Base-by-base conservation (phyloP, 23 tunicate genomes). In the Trididemnum miniatum region DNA sequence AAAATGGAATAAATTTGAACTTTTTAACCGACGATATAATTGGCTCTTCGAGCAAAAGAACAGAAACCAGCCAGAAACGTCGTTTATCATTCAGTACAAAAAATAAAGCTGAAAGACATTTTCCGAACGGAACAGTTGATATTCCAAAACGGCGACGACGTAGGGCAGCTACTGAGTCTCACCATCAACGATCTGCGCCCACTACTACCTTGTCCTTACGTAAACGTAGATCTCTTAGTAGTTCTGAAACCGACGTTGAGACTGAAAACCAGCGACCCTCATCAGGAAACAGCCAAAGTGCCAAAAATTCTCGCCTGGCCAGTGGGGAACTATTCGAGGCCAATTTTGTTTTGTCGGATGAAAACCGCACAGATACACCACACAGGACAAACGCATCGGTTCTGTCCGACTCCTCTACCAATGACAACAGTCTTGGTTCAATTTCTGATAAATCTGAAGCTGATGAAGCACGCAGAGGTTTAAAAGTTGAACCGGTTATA, bases 221-320 rank as follows among this genome's bases (percentile, higher is more conserved):
- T n/a, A 62, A 62, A 24, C 67, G 67, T 12, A 12, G 57, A 18
- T 62, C 29, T 3, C 67, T 12, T 24, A 20, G 28, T 26, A 62
- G 67, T 62, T 20, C 67, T n/a, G 67, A 62, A 62, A 20, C 38
- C 38, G 38, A 67, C 75, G 2, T 31, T 38, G 75, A 67, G 9
- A 33, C 75, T 33, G 75, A 67, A 22, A 67, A 67, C 38, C 75
- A 4, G 7, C 37, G 18, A 67, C 75, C 75, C 5, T 62, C 67
- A 62, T 22, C 29, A 22, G 67, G n/a, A 62, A 18, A 62, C 67
- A 24, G 29, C 5, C 67, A 22, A n/a, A 62, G n/a, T 26, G 3
- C 67, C 7, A 67, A 67, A 33, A 37, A 22, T 30, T 5, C 75
- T 12, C 75, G 75, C 15, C 3, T 67, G 18, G 22, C 75, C 9